Base-by-base conservation (phyloP, 2,888 invertebrate genomes). In the Microctonus brassicae region DNA sequence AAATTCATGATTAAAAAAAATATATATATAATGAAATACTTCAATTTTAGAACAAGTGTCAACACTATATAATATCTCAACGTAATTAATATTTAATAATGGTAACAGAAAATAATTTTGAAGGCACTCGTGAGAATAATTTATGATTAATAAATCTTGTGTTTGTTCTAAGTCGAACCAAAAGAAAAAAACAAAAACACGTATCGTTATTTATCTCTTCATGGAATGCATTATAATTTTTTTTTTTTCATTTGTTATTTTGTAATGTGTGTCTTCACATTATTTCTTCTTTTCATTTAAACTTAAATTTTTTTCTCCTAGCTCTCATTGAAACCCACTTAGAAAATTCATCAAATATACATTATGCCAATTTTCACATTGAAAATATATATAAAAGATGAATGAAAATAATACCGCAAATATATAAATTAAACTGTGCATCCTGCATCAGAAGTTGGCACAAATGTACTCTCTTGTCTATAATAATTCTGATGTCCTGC, bases 391-490 rank as follows among this genome's bases (percentile, higher is more conserved):
- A 17, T n/a, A 9, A 17, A 47, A 71, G 17, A 26, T 42, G 24
- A 24, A 24, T 20, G 24, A 22, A 17, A 34, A 57, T 17, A 65
- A 61, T 34, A 65, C 57, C 53, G 74, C 62, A n/a, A n/a, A 39
- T 47, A 61, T 52, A 33, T 55, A n/a, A 52, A 65, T 84, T 86
- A 86, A 74, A 86, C 86, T 69, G 86, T 84, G 71, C 86, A 86
- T 70, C 86, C 83, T 66, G 86, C 76, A 52, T 86, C 84, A 20
- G 85, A 82, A 52, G 84, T 85, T 22, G 85, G 84, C 33, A 86
- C 80, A 75, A 81, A 87, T 0, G 86, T 80, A 70, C 83, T 85
- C 65, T 87, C 86, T 24, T 83, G 79, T 55, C 74, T 75, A 70
- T 85, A 87, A 75, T 82, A 86, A 62, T 87, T 85, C 53, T 80